Evolutionary conservation across 2,797 vertebrate species (phyloP), one percentile per base, ranked within the genome.

Genomic region (Enteromius paludinosus): DNA sequence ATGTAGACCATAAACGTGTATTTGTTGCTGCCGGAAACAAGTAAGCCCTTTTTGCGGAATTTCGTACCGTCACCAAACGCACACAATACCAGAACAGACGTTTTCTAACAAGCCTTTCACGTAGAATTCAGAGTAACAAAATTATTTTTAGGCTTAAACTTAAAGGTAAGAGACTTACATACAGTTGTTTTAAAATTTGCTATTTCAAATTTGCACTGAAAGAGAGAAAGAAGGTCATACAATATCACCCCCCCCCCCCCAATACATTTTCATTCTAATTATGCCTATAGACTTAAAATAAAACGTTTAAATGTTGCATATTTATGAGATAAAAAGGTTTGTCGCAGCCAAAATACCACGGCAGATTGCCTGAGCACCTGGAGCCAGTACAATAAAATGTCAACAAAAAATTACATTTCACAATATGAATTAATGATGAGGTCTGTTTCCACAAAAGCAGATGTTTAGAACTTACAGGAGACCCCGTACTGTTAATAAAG

Each of bases 361-460:
- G 5, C 35, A 61, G 66, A 71, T 71, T 80, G 54, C 66, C 28
- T 47, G 35, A 56, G 25, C 56, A 72, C 68, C 18, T 45, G 49
- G 66, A 80, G 20, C 20, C 9, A 10, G 38, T 45, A 43, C 52
- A 62, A 71, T 15, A 74, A n/a, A 66, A 81, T 65, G 20, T 64
- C 68, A 47, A 64, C 20, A 25, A 68, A 68, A 17, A 25, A 7
- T 17, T 0, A 1, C 1, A 30, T 71, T 80, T 71, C 54, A 61
- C 78, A 71, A 25, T 72, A 61, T 49, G 28, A 49, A 72, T 81
- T 35, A 62, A 47, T 70, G 23, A 70, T 62, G 28, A 49, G 47
- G 20, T 12, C 56, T 14, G 56, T 5, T 43, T 28, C 41, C 14
- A 61, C 61, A 38, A 49, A 49, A 62, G 3, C 56, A 72, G 43